These are phyloP conservation scores for Drusus annulatus DNA, from an alignment of 1,140 invertebrate genomes.

Conservation along the genomic window DNA sequence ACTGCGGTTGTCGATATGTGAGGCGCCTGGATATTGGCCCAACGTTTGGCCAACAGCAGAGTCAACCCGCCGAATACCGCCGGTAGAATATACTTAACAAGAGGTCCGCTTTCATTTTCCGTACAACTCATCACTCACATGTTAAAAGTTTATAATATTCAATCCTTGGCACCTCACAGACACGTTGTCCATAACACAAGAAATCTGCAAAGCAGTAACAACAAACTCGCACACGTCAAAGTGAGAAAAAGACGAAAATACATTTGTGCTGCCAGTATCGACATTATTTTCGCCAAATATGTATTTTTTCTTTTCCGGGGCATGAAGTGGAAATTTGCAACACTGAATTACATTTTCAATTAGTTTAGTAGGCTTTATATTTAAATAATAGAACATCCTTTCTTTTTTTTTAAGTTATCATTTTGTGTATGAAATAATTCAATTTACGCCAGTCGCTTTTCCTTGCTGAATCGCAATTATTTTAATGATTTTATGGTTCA, in stretches of 20 bases:
- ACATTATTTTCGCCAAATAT: neutral
- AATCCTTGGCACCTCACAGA: constrained; percentile 38
- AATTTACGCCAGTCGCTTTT: no score
- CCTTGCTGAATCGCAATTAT: no score
- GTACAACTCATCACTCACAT: constrained; percentile 73
- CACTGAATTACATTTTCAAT: no score
- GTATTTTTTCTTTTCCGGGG: neutral
- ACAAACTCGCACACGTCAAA: constrained; percentile 34
- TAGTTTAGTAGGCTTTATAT: no score
- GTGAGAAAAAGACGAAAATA: constrained; percentile 22
- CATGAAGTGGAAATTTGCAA: neutral
- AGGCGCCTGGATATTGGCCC: constrained; percentile 67
- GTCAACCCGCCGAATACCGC: constrained; percentile 69
- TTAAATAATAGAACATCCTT: no score
- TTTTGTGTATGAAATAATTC: no score
- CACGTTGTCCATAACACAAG: constrained; percentile 43
- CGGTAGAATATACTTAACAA: constrained; percentile 71
- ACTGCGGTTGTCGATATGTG: constrained; percentile 67
- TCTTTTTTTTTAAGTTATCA: no score
- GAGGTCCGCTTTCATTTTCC: constrained; percentile 71
- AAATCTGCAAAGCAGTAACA: constrained; percentile 18
- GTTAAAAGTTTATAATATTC: constrained; percentile 46
- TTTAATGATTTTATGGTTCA: no score
- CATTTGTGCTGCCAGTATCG: neutral
- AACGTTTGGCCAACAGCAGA: constrained; percentile 68